These are phyloP conservation scores for Eucriotettix oculatus DNA, from an alignment of 2,888 invertebrate genomes.

Conservation along the genomic window DNA sequence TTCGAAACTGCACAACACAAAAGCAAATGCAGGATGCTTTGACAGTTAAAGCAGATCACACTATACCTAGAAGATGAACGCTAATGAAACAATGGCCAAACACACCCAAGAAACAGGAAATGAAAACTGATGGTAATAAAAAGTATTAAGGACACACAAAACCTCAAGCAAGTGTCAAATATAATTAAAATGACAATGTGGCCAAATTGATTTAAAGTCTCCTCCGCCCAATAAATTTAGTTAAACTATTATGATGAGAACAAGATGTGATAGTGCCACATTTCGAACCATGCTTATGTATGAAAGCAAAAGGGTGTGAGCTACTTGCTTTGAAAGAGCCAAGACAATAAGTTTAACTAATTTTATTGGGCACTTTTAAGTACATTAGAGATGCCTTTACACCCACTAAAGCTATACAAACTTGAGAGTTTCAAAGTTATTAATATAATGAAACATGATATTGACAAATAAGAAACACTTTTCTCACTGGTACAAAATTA, in stretches of 20 bases:
- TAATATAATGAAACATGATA: neutral
- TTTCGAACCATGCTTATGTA: constrained; percentile 17
- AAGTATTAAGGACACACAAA: too few relatives aligned
- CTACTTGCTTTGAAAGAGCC: constrained; percentile 21
- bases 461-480: neutral
- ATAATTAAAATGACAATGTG: neutral
- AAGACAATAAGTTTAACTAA: constrained; percentile 26
- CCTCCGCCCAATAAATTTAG: constrained; percentile 18
- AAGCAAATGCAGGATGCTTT: neutral
- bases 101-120: too few relatives aligned
- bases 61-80: too few relatives aligned
- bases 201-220: neutral
- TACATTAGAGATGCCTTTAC: neutral
- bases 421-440: neutral
- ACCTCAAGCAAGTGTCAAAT: too few relatives aligned
- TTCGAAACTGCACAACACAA: constrained; percentile 16
- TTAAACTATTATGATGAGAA: constrained; percentile 10
- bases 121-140: too few relatives aligned
- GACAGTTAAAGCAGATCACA: too few relatives aligned
- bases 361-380: constrained; percentile 34
- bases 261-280: constrained; percentile 5
- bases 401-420: neutral
- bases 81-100: too few relatives aligned
- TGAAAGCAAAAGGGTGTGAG: constrained; percentile 18
- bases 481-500: neutral